Percentiles rank a stretch among this genome's conserved stretches.
Evolutionary conservation across 2,113 vertebrate genomes (phyloP).

Genomic region (Dinomys branickii): DNA sequence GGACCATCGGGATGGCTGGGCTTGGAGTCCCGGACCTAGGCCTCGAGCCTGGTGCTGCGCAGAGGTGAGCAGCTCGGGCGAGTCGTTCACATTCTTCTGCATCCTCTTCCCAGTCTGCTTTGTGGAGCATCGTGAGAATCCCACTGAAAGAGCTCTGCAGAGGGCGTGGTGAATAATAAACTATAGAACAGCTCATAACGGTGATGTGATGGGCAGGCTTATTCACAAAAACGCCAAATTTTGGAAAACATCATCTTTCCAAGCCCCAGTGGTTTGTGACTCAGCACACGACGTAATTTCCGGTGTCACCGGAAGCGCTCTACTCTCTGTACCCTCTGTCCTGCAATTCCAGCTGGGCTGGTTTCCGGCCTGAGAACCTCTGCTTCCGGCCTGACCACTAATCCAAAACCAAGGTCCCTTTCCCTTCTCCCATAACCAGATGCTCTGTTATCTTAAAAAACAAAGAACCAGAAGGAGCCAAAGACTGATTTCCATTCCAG

Average conservation of each 20-base stretch:
- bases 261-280: not conserved
- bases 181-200: not conserved
- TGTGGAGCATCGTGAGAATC: not conserved
- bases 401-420: not conserved
- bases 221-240: not conserved
- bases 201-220: not conserved
- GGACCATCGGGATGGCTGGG: not conserved
- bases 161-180: not conserved
- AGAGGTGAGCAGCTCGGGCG: not conserved
- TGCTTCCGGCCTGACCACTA: not conserved
- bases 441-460: not conserved
- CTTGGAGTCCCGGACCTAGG: not conserved
- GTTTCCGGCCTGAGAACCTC: not conserved
- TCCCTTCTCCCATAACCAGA: not conserved
- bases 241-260: not conserved
- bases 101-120: not conserved
- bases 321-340: not conserved
- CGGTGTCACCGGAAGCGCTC: not conserved
- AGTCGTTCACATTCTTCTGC: not conserved
- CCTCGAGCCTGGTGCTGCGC: not conserved
- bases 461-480: slow-evolving; percentile 13
- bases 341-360: too few relatives aligned
- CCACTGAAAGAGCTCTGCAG: not conserved
- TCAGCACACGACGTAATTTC: accelerated
- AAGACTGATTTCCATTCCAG: not conserved